A percentile compares a stretch with the other conserved stretches of the same genome.
phyloP scores from a whole-genome alignment of 1,140 invertebrate genomes.

The Piezodorus guildinii region DNA sequence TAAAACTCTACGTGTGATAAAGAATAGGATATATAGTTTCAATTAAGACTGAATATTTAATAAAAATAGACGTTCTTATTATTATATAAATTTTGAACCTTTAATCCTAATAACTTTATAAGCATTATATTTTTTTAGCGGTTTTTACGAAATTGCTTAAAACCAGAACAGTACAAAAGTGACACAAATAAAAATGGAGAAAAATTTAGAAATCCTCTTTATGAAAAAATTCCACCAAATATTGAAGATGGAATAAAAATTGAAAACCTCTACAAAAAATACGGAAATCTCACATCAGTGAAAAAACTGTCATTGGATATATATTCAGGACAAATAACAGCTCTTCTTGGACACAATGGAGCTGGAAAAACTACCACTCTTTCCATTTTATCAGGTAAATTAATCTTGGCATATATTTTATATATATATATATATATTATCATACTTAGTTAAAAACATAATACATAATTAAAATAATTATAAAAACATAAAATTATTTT shows the following conservation, averaged over 20 bases:
- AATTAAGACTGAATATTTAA: no score
- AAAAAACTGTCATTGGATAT: conserved; percentile 28
- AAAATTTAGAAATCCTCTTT: neutral
- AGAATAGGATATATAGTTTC: no score
- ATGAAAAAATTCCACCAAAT: neutral
- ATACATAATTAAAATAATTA: no score
- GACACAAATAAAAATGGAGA: neutral
- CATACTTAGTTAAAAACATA: no score
- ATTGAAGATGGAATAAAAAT: neutral
- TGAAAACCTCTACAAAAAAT: conserved; percentile 15
- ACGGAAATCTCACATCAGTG: conserved; percentile 25
- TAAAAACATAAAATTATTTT: no score
- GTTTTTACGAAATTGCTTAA: neutral
- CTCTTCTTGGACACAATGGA: conserved; percentile 75
- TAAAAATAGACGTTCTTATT: no score
- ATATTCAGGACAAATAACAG: conserved; percentile 63
- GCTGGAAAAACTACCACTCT: conserved; percentile 82
- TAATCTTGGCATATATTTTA: neutral
- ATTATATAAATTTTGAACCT: neutral
- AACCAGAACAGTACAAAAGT: neutral
- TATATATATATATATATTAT: no score
- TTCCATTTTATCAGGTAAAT: conserved; percentile 31
- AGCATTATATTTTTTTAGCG: conserved; percentile 8
- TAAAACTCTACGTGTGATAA: no score
- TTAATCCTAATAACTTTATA: no score